A percentile compares a stretch with the other conserved stretches of the same genome.
These are phyloP conservation scores for Phylloscopus trochiloides DNA, from an alignment of 2,113 vertebrate genomes.

Conservation along the genomic window DNA sequence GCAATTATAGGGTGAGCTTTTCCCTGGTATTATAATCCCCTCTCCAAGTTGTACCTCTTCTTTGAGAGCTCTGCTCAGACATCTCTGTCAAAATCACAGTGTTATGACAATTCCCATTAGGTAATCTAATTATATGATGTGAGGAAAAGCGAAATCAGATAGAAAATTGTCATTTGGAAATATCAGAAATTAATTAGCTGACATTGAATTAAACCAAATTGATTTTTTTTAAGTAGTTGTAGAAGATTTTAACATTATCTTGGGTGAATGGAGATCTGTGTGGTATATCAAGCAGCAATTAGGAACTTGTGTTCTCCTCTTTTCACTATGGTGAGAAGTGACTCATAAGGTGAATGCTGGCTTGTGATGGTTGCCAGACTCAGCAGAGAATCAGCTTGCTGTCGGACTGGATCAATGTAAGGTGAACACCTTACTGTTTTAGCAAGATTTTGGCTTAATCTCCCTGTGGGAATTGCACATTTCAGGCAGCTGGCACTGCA, in stretches of 20 bases:
- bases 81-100: not conserved
- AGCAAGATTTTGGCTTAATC: not conserved
- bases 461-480: not conserved
- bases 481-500: not conserved
- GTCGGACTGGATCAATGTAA: not conserved
- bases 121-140: not conserved
- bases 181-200: not conserved
- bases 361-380: not conserved
- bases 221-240: not conserved
- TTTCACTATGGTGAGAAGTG: not conserved
- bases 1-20: not conserved
- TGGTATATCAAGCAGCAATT: not conserved
- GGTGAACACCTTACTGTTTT: not conserved
- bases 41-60: not conserved
- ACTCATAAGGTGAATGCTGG: not conserved
- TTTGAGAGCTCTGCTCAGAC: not conserved
- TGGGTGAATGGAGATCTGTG: not conserved
- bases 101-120: not conserved
- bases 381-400: not conserved
- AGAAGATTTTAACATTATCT: not conserved
- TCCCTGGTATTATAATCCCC: not conserved
- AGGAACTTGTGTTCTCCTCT: not conserved
- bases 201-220: not conserved
- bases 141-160: not conserved
- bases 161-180: not conserved